phyloP scores from a whole-genome alignment of 2,888 invertebrate species.

The Rhingia rostrata region DNA sequence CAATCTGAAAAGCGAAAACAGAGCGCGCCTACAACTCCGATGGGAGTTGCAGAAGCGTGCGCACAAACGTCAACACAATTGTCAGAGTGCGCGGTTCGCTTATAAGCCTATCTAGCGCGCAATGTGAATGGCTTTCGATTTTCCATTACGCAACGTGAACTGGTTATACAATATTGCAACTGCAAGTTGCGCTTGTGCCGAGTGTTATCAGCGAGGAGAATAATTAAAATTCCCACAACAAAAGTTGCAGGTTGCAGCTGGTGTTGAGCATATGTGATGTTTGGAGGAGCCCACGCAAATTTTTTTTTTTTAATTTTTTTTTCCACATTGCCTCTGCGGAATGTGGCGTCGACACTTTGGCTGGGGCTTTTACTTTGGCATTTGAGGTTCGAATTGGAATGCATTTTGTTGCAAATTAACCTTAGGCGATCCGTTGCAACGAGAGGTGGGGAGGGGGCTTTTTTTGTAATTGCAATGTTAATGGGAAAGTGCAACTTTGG shows the following conservation, averaged over 20 bases:
- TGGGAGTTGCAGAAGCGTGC: conserved; percentile 31
- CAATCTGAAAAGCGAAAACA: not conserved
- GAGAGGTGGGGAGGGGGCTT: not conserved
- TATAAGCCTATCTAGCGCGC: conserved; percentile 34
- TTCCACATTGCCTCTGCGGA: conserved; percentile 18
- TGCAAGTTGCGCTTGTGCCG: not conserved
- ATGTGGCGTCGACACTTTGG: conserved; percentile 49
- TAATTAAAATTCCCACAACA: conserved; percentile 60
- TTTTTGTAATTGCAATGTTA: conserved; percentile 18
- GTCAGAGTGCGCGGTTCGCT: conserved; percentile 12
- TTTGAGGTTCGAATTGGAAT: conserved; percentile 43
- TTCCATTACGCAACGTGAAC: conserved; percentile 71
- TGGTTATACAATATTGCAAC: conserved; percentile 58
- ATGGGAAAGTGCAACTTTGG: not conserved
- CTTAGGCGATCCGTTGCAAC: conserved; percentile 11
- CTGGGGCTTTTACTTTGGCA: conserved; percentile 57
- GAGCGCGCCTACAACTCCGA: conserved; percentile 34
- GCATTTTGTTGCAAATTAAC: conserved; percentile 43
- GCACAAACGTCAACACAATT: conserved; percentile 37
- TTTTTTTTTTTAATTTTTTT: not conserved
- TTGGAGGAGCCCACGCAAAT: conserved; percentile 54
- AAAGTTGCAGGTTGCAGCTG: conserved; percentile 20
- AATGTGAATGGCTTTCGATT: conserved; percentile 59
- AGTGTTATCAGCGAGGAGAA: conserved; percentile 52
- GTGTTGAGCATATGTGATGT: conserved; percentile 14